Conservation (phyloP, 1,140 invertebrate genomes). For the Steinernema khuongi region DNA sequence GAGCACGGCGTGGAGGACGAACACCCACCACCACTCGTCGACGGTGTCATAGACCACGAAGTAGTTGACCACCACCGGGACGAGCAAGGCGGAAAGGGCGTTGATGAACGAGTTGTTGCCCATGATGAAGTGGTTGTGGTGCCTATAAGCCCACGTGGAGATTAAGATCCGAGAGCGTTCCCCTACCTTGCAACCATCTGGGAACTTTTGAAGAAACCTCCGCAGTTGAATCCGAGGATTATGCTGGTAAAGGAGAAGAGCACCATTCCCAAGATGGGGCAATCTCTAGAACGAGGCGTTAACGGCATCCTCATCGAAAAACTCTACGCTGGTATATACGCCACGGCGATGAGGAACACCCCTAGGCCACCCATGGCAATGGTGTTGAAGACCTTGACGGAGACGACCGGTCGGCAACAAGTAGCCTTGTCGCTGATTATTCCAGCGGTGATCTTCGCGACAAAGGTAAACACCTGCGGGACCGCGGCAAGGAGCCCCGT, state of each 20-base stretch:
- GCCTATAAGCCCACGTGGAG: not conserved
- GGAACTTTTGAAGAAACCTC: conserved; percentile 28
- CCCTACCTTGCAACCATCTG: conserved; percentile 20
- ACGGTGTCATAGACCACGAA: conserved; percentile 25
- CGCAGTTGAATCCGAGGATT: conserved; percentile 31
- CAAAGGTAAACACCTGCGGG: conserved; percentile 27
- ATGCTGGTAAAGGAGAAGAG: conserved; percentile 23
- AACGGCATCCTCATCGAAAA: not conserved
- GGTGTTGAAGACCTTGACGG: conserved; percentile 25
- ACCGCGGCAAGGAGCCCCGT: conserved; percentile 24
- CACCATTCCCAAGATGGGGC: conserved; percentile 20
- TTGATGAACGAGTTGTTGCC: conserved; percentile 34
- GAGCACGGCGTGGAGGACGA: conserved; percentile 14
- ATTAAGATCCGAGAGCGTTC: not conserved
- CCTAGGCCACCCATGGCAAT: conserved; percentile 27
- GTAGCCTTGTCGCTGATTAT: conserved; percentile 19
- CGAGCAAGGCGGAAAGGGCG: conserved; percentile 24
- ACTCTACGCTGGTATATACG: not conserved
- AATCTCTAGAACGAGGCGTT: not conserved
- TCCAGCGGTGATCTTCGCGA: conserved; percentile 24
- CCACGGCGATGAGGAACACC: conserved; percentile 19
- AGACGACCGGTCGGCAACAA: conserved; percentile 18
- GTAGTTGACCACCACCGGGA: conserved; percentile 22
- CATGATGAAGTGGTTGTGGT: conserved; percentile 38
- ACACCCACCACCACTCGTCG: conserved; percentile 36